These are phyloP conservation scores for Tolmerus cingulatus DNA, from an alignment of 2,888 invertebrate genomes.

Conservation along the genomic window DNA sequence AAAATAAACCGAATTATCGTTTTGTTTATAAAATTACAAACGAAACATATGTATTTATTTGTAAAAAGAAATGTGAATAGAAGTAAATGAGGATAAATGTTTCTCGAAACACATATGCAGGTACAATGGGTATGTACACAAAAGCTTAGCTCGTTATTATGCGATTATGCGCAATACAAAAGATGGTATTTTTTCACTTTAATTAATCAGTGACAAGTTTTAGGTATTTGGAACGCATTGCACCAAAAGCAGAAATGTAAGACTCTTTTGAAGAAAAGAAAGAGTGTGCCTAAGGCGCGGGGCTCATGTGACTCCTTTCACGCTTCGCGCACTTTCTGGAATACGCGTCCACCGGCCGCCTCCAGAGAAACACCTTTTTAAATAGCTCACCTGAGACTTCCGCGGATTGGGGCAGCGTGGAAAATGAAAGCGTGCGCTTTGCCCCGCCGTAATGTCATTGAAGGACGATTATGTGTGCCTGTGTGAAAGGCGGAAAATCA, in stretches of 20 bases:
- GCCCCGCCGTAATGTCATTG: neutral
- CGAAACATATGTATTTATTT: too few relatives aligned
- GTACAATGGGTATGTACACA: too few relatives aligned
- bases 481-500: slow-evolving; percentile 43
- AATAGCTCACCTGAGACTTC: neutral
- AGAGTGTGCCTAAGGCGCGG: neutral
- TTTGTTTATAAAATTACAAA: too few relatives aligned
- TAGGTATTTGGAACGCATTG: neutral
- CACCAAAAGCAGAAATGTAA: neutral
- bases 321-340: neutral
- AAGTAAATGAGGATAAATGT: neutral
- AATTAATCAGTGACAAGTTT: neutral
- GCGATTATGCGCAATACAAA: neutral
- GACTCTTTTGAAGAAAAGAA: neutral
- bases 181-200: neutral
- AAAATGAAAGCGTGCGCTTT: neutral
- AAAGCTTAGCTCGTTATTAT: neutral
- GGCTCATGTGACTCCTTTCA: neutral
- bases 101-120: neutral
- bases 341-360: neutral
- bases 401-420: neutral
- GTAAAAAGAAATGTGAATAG: neutral
- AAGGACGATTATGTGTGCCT: neutral
- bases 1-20: too few relatives aligned
- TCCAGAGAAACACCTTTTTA: neutral